Conservation (phyloP, 2,888 invertebrate species). For the Pilophorus perplexus region DNA sequence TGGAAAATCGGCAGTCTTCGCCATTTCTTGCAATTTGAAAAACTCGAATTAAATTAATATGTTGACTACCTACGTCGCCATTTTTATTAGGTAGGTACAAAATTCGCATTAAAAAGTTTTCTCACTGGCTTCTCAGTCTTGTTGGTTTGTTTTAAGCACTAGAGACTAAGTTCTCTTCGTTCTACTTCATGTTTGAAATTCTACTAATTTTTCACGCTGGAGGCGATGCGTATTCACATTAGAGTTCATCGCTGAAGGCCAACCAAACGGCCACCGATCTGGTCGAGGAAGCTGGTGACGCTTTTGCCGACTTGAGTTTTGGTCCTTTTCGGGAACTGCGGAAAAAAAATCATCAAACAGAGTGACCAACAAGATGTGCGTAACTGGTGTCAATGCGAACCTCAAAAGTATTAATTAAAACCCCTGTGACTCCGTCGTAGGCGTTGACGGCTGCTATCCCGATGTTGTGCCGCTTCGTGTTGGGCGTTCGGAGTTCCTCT, state of each 20-base stretch:
- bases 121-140: no score
- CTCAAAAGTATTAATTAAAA: slow-evolving; percentile 27
- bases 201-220: no score
- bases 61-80: no score
- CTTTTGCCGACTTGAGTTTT: slow-evolving; percentile 33
- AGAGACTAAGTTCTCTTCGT: no score
- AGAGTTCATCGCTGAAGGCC: slow-evolving; percentile 37
- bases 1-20: no score
- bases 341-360: neutral
- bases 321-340: slow-evolving; percentile 36
- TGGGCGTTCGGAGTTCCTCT: slow-evolving; percentile 36
- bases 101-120: no score
- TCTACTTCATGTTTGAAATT: no score
- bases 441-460: slow-evolving; percentile 37
- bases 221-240: no score
- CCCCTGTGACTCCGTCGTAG: slow-evolving; percentile 35
- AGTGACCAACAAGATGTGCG: neutral
- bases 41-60: no score
- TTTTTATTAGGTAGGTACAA: no score
- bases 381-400: slow-evolving; percentile 9
- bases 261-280: slow-evolving; percentile 42
- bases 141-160: no score
- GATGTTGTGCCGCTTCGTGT: slow-evolving; percentile 35
- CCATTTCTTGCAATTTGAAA: no score
- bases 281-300: slow-evolving; percentile 36